Percentiles rank a stretch among this genome's conserved stretches.
These are phyloP conservation scores for Polypterus senegalus DNA, from an alignment of 2,113 vertebrate genomes.

Conservation along the genomic window DNA sequence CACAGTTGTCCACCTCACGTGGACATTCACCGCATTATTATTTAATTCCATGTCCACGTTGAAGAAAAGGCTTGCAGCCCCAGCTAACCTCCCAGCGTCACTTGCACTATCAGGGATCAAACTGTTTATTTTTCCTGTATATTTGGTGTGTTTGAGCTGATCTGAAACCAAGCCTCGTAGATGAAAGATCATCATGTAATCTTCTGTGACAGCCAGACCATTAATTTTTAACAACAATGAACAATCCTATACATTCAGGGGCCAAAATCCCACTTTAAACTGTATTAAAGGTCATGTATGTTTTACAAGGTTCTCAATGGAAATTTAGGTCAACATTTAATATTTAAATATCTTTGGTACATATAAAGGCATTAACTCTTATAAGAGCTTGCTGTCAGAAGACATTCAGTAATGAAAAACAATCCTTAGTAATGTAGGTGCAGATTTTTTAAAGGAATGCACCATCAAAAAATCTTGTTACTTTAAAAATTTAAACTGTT, in stretches of 20 bases:
- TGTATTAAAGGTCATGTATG: constrained; percentile 3
- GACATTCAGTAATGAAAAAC: no score
- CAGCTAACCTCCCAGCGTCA: not conserved
- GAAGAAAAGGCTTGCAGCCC: constrained; percentile 8
- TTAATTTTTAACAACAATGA: constrained; percentile 23
- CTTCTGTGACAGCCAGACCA: constrained; percentile 29
- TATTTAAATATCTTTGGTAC: no score
- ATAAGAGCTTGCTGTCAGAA: no score
- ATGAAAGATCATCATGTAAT: constrained; percentile 32
- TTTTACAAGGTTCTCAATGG: not conserved
- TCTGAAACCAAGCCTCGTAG: constrained; percentile 29
- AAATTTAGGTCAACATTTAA: not conserved
- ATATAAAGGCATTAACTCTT: no score
- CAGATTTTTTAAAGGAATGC: no score
- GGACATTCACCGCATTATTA: no score
- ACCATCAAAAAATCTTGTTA: no score
- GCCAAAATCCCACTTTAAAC: constrained; percentile 19
- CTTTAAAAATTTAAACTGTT: no score
- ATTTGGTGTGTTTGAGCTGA: constrained; percentile 24
- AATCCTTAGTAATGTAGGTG: no score
- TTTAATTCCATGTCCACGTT: constrained; percentile 1
- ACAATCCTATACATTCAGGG: constrained; percentile 20
- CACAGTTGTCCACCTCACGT: no score
- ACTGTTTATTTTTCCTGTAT: constrained; percentile 18
- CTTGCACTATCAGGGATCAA: constrained; percentile 15